phyloP scores from a whole-genome alignment of 2,888 invertebrate genomes.

The Drosophila multiciliata region DNA sequence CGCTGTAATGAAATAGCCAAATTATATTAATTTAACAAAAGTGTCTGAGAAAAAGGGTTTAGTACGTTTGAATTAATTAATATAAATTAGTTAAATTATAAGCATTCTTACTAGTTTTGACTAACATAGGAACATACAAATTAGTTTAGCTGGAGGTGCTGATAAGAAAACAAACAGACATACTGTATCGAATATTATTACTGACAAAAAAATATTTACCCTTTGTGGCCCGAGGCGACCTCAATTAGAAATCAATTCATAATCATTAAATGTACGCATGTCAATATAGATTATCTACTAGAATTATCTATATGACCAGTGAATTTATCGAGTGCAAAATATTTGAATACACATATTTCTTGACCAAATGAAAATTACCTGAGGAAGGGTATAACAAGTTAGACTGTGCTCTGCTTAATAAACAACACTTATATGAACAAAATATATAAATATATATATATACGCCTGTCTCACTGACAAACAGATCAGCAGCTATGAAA shows the following conservation, averaged over 20 bases:
- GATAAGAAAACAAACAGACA: neutral
- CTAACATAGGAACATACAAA: neutral
- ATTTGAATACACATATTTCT: neutral
- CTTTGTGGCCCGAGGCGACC: neutral
- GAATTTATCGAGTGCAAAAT: neutral
- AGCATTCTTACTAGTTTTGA: neutral
- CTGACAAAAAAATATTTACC: neutral
- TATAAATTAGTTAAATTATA: neutral
- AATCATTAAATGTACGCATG: neutral
- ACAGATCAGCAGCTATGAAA: conserved; percentile 1
- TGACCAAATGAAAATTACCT: neutral
- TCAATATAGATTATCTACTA: neutral
- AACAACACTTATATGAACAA: neutral
- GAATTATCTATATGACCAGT: neutral
- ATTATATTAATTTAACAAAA: neutral
- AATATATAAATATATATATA: too few species aligned
- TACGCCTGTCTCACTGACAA: neutral
- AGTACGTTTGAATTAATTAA: neutral
- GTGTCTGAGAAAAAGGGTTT: neutral
- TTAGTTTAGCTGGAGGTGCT: neutral
- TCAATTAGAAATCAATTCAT: neutral
- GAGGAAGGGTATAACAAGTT: neutral
- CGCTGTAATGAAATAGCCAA: neutral
- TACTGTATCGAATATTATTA: neutral
- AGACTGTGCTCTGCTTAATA: neutral